phyloP scores from a whole-genome alignment of 2,888 invertebrate genomes.

The Drosophila quinaria region DNA sequence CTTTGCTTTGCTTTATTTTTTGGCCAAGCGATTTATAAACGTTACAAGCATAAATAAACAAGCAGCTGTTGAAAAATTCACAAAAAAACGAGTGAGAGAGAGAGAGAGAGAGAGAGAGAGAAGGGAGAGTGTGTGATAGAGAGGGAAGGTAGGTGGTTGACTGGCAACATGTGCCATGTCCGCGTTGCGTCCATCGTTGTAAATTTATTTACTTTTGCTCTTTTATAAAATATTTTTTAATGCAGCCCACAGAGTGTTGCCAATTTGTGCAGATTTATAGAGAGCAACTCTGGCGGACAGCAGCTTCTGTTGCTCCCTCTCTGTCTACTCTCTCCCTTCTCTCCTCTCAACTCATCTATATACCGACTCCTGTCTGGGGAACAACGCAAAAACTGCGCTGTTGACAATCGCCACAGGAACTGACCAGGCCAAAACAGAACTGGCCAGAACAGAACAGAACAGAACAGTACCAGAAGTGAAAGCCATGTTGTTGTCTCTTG shows the following conservation, averaged over 20 bases:
- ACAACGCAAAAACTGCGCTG: slow-evolving; percentile 60
- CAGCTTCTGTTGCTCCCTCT: slow-evolving; percentile 1
- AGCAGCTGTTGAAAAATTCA: slow-evolving; percentile 69
- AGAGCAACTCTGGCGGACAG: slow-evolving; percentile 41
- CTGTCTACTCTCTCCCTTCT: not conserved
- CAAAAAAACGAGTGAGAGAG: slow-evolving; percentile 19
- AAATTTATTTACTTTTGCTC: slow-evolving; percentile 79
- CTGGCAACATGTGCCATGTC: slow-evolving; percentile 73
- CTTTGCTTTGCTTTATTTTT: slow-evolving; percentile 37
- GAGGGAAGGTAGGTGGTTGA: slow-evolving; percentile 35
- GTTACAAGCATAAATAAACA: slow-evolving; percentile 82
- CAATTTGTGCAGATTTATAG: slow-evolving; percentile 83
- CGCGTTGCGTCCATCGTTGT: slow-evolving; percentile 54
- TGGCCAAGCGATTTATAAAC: slow-evolving; percentile 78
- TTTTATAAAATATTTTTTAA: slow-evolving; percentile 81
- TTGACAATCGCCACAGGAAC: slow-evolving; percentile 81
- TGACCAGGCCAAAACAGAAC: slow-evolving; percentile 28
- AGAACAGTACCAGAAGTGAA: slow-evolving; percentile 39
- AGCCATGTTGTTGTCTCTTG: slow-evolving; percentile 36
- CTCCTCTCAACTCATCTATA: no score
- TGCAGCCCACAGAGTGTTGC: slow-evolving; percentile 80
- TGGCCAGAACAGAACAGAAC: slow-evolving; percentile 28
- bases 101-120: not conserved
- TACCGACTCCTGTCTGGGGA: slow-evolving; percentile 8
- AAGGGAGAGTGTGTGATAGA: not conserved